Evolutionary conservation across 92 coral and sea anemone genomes (phyloP).

Genomic region (Chrysogorgia sp.): DNA sequence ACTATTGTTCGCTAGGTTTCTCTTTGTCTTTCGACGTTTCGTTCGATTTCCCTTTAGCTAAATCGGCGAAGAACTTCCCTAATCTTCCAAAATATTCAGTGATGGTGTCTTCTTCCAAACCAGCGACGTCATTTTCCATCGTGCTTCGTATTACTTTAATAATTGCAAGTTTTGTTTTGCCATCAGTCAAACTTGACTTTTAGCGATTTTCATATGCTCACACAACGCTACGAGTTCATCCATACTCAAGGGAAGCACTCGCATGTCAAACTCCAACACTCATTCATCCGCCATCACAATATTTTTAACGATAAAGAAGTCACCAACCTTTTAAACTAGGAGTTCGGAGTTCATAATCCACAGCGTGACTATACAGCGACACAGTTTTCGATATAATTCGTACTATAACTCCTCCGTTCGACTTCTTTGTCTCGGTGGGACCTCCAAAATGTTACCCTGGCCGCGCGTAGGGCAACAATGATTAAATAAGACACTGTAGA

Average conservation of each 20-base stretch:
- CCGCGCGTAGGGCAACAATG: too few species aligned
- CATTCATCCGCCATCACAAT: not conserved
- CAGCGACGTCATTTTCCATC: not conserved
- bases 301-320: not conserved
- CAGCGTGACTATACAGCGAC: too few species aligned
- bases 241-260: not conserved
- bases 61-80: not conserved
- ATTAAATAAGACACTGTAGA: too few species aligned
- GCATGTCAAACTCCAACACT: not conserved
- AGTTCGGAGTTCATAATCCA: too few species aligned
- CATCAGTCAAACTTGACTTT: not conserved
- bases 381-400: too few species aligned
- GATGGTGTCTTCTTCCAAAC: slow-evolving; percentile 1
- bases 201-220: not conserved
- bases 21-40: not conserved
- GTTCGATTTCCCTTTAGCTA: not conserved
- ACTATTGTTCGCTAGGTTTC: not conserved
- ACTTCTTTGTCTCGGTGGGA: too few species aligned
- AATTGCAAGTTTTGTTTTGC: not conserved
- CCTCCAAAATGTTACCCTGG: too few species aligned
- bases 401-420: too few species aligned
- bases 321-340: not conserved
- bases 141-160: not conserved
- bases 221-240: not conserved
- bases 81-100: slow-evolving; percentile 6